Percentiles rank a stretch among this genome's conserved stretches.
Conservation (phyloP, 2,797 vertebrate genomes). For the Martes flavigula region DNA sequence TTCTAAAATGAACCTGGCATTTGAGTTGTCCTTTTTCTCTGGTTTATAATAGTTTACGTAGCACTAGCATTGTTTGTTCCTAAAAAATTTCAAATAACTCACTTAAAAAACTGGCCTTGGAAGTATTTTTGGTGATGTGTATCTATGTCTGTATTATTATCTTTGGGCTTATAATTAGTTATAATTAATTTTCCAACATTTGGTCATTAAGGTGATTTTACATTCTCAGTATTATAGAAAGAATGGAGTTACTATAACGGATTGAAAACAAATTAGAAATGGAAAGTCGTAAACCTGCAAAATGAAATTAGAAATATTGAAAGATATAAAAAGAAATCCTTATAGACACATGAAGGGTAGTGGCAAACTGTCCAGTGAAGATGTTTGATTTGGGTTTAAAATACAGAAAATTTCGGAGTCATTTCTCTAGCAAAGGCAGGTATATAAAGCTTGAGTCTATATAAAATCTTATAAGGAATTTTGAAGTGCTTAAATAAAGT, state of each 20-base stretch:
- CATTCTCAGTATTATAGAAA: neutral
- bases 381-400: neutral
- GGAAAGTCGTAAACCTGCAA: neutral
- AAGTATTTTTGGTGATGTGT: neutral
- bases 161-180: neutral
- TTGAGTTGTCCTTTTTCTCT: neutral
- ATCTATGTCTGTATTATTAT: neutral
- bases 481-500: neutral
- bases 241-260: neutral
- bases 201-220: neutral
- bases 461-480: neutral
- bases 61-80: neutral
- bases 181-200: neutral
- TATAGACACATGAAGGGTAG: neutral
- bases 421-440: neutral
- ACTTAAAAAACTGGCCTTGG: neutral
- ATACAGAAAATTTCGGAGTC: neutral
- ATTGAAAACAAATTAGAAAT: neutral
- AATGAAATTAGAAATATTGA: neutral
- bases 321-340: neutral
- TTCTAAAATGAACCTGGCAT: neutral
- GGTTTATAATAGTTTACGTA: neutral
- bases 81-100: neutral
- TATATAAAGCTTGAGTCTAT: neutral
- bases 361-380: neutral